These are phyloP conservation scores for Sebastes steindachneri DNA, from an alignment of 2,797 vertebrate genomes.

Conservation along the genomic window DNA sequence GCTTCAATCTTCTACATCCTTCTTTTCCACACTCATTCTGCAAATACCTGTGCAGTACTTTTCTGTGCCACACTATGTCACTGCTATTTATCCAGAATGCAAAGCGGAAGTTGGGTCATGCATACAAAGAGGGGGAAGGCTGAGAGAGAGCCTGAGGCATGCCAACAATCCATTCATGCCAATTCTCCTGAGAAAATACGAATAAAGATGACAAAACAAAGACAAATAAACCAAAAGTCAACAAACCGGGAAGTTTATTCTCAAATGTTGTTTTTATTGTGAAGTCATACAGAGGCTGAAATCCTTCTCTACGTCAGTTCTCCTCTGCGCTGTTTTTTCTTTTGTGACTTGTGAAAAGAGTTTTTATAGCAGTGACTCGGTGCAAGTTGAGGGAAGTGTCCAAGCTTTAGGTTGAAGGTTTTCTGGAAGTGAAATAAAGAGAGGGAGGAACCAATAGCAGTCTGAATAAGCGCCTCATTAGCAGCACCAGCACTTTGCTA, in stretches of 20 bases:
- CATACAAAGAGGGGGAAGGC: neutral
- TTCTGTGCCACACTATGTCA: neutral
- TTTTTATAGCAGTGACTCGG: neutral
- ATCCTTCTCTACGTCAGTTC: neutral
- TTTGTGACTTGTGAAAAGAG: neutral
- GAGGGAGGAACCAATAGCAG: neutral
- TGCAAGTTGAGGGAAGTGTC: neutral
- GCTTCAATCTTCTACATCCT: neutral
- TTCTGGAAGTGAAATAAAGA: neutral
- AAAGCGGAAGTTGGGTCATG: neutral
- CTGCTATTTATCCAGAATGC: neutral
- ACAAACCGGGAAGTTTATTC: constrained; percentile 49
- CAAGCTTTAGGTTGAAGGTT: neutral
- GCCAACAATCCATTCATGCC: neutral
- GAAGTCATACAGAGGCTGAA: constrained; percentile 24
- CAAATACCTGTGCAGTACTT: neutral
- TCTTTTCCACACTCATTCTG: neutral
- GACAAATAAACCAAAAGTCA: constrained; percentile 43
- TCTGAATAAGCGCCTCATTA: constrained; percentile 18
- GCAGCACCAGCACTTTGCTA: constrained; percentile 1
- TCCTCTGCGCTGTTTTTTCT: neutral
- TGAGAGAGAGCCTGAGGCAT: constrained; percentile 34
- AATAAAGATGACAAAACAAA: constrained; percentile 26
- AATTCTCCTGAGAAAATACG: constrained; percentile 52
- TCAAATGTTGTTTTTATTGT: constrained; percentile 33